A percentile compares a stretch with the other conserved stretches of the same genome.
These are phyloP conservation scores for Tinea pellionella DNA, from an alignment of 2,888 invertebrate genomes.

Conservation along the genomic window DNA sequence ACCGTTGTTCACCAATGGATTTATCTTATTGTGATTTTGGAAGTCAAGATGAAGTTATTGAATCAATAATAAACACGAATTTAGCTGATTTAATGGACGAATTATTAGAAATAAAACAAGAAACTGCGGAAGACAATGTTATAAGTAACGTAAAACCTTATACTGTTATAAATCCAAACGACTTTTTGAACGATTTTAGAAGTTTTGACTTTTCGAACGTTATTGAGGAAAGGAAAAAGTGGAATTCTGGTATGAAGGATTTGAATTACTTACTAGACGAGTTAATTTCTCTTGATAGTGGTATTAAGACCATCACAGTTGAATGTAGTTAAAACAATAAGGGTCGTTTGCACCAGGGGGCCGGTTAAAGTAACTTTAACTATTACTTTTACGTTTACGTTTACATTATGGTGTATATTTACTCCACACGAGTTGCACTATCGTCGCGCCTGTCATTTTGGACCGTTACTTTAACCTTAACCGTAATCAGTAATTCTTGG, in stretches of 20 bases:
- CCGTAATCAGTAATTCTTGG: too few relatives aligned
- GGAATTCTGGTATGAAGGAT: conserved; percentile 68
- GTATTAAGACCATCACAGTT: background rate
- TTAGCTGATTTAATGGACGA: conserved; percentile 65
- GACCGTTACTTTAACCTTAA: too few relatives aligned
- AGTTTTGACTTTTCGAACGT: conserved; percentile 62
- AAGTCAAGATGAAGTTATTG: conserved; percentile 43
- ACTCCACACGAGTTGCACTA: too few relatives aligned
- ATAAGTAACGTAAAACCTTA: conserved; percentile 18
- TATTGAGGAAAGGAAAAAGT: conserved; percentile 64
- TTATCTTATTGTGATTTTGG: background rate
- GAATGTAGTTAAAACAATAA: conserved; percentile 12
- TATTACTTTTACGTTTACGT: too few relatives aligned
- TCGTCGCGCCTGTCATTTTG: too few relatives aligned
- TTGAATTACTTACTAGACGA: conserved; percentile 34
- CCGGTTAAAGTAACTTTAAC: too few relatives aligned
- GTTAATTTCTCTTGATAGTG: conserved; percentile 18
- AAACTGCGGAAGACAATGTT: conserved; percentile 32
- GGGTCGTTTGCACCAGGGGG: too few relatives aligned
- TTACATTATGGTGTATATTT: too few relatives aligned
- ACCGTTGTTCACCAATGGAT: conserved; percentile 12
- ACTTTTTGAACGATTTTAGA: conserved; percentile 61
- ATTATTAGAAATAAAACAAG: conserved; percentile 53
- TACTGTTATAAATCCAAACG: conserved; percentile 32
- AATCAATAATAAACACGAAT: conserved; percentile 64